A percentile compares a stretch with the other conserved stretches of the same genome.
phyloP scores from a whole-genome alignment of 2,888 invertebrate genomes.

The Venusia cambrica region DNA sequence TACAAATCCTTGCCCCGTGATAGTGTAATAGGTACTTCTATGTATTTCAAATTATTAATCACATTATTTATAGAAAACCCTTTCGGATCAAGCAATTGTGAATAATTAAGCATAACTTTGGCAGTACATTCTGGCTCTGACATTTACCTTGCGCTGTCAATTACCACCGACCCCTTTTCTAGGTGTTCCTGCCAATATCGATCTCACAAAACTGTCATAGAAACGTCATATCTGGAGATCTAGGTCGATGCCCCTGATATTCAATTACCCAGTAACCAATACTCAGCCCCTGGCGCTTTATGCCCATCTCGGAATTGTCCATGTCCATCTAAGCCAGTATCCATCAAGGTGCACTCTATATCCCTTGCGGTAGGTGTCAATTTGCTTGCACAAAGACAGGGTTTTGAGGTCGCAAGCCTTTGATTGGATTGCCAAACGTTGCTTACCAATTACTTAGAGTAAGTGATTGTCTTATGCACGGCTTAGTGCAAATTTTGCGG shows the following conservation, averaged over 20 bases:
- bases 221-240: conserved; percentile 29
- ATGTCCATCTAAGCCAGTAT: conserved; percentile 35
- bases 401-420: conserved; percentile 54
- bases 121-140: neutral
- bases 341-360: conserved; percentile 23
- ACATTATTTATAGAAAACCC: too few species aligned
- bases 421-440: conserved; percentile 67
- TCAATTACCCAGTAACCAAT: conserved; percentile 70
- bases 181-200: conserved; percentile 3
- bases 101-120: too few species aligned
- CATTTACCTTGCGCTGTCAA: neutral
- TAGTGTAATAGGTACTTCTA: too few species aligned
- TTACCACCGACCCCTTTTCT: conserved; percentile 1
- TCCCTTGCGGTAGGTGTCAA: conserved; percentile 26
- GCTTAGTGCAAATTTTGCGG: conserved; percentile 43
- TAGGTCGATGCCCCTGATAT: conserved; percentile 54
- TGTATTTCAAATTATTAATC: too few species aligned
- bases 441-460: conserved; percentile 72
- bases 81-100: too few species aligned
- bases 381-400: conserved; percentile 22
- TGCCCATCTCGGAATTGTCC: conserved; percentile 61
- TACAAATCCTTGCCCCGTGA: too few species aligned
- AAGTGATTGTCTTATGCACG: conserved; percentile 68
- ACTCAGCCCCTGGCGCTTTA: conserved; percentile 55
- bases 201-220: conserved; percentile 12